phyloP scores from a whole-genome alignment of 2,797 vertebrate genomes.

The Numenius phaeopus region DNA sequence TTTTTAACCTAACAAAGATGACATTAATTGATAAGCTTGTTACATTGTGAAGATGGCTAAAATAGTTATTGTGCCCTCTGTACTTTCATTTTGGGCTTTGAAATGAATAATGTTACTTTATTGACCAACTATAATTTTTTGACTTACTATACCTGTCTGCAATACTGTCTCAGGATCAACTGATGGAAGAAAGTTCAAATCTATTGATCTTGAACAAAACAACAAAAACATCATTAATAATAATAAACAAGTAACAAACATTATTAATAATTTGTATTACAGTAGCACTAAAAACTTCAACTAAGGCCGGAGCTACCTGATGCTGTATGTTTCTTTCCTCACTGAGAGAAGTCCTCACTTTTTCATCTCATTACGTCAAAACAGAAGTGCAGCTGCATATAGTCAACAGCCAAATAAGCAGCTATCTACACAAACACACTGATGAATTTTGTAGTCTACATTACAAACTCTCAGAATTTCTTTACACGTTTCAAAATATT shows the following conservation, averaged over 20 bases:
- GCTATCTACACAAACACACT: background rate
- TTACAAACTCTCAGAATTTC: background rate
- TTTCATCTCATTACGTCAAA: background rate
- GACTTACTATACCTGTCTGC: constrained; percentile 89
- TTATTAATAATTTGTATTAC: background rate
- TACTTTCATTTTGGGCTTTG: background rate
- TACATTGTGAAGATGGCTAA: background rate
- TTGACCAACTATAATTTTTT: background rate
- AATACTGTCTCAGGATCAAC: constrained; percentile 96
- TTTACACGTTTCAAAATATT: background rate
- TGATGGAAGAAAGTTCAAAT: constrained; percentile 91
- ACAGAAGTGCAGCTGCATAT: background rate
- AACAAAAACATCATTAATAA: background rate
- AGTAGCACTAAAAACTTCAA: background rate
- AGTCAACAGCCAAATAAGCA: background rate
- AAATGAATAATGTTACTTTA: background rate
- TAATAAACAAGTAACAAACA: background rate
- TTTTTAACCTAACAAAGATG: background rate
- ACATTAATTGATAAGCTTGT: background rate
- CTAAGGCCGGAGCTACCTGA: background rate
- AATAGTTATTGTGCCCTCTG: background rate
- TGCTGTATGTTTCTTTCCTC: background rate
- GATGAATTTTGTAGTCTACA: background rate
- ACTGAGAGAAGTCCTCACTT: background rate
- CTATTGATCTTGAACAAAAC: constrained; percentile 84